Base-by-base conservation (phyloP, 2,888 invertebrate species). In the Pherbina coryleti region DNA sequence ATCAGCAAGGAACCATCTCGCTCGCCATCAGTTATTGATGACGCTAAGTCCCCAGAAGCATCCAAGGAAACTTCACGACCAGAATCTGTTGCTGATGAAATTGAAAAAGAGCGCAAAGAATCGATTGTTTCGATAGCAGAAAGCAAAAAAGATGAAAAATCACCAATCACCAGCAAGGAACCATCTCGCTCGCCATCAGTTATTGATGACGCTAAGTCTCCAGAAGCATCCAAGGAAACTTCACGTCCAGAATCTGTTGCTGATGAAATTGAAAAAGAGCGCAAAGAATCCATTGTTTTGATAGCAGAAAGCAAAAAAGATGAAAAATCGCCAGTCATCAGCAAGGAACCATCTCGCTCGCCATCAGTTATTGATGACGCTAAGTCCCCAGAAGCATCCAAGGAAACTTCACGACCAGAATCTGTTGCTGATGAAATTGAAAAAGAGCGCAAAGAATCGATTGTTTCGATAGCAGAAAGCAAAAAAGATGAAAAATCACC, bases 1-100 rank as follows among this genome's bases (percentile, higher is more conserved):
- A 62, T 64, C 1, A 79, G 82, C 0, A 82, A 78, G 17, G 82
- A 79, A 37, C n/a, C 77, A 4, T 84, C 82, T 9, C 69, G 80
- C 1, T 79, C 2, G 14, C 22, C 19, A 57, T 71, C 60, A 9
- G 19, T 55, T n/a, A n/a, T n/a, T n/a, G 55, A 28, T 49, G 82
- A 81, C 44, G 77, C 79, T 0, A 81, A 80, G 57, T 81, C 83
- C 1, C 37, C 75, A 19, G 7, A 57, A 11, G 55, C 77, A 25
- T 80, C 82, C 14, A 83, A 83, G 8, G 82, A 83, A 37, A 55
- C 74, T 3, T 83, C 84, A 0, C 74, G 80, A 0, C 79, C 80
- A 60, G 80, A 74, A 67, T 85, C 84, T 4, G 77, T 81, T 25
- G 80, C 62, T 70, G 79, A 72, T 62, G 82, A 82, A 8, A 81